Conservation (phyloP, 2,888 invertebrate genomes). For the Lasioglossum marginatum region DNA sequence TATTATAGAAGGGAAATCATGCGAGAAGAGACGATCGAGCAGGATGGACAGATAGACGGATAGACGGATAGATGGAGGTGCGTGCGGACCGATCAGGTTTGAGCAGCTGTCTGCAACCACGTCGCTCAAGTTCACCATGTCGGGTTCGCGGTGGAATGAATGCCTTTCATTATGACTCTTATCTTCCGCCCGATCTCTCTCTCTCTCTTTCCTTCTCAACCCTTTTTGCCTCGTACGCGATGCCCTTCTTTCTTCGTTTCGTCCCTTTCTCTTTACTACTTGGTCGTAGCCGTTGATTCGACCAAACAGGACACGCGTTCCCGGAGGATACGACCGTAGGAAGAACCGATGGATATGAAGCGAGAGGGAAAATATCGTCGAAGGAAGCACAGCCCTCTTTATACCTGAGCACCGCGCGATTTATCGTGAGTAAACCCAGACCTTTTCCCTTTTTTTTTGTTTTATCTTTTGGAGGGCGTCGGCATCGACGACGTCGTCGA, state of each 20-base stretch:
- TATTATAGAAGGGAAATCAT: constrained; percentile 83
- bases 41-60: constrained; percentile 60
- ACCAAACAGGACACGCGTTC: constrained; percentile 48
- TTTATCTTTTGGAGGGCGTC: constrained; percentile 14
- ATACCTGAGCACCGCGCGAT: constrained; percentile 69
- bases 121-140: constrained; percentile 83
- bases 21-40: constrained; percentile 70
- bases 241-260: constrained; percentile 64
- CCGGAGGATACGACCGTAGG: constrained; percentile 43
- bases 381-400: constrained; percentile 59
- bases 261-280: constrained; percentile 30
- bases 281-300: constrained; percentile 28
- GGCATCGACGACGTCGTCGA: constrained; percentile 22
- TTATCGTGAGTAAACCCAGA: constrained; percentile 69
- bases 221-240: constrained; percentile 70
- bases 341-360: constrained; percentile 38
- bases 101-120: constrained; percentile 84
- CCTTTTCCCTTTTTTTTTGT: constrained; percentile 33
- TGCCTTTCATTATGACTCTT: constrained; percentile 84
- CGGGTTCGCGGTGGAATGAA: constrained; percentile 81
- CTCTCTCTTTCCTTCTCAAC: constrained; percentile 70
- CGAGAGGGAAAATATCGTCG: constrained; percentile 63
- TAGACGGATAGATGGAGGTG: constrained; percentile 70
- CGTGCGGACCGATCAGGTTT: constrained; percentile 83
- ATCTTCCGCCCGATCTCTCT: constrained; percentile 79